Conservation (phyloP, 2,888 invertebrate species). For the Acronicta alni region DNA sequence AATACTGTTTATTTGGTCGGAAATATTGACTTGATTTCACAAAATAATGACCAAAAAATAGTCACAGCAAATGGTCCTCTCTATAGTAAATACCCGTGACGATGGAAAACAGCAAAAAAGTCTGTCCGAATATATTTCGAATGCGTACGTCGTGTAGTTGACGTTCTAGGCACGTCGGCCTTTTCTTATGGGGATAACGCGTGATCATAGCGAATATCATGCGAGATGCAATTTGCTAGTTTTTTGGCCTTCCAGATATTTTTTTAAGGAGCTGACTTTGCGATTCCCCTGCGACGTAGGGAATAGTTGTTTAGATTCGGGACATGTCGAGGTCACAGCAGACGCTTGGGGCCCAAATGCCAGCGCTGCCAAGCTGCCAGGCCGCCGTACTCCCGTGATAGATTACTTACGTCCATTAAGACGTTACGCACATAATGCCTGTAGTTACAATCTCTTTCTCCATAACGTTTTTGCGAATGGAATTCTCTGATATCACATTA, state of each 20-base stretch:
- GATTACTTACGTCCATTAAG: slow-evolving; percentile 60
- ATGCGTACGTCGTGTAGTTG: slow-evolving; percentile 45
- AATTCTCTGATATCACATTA: slow-evolving; percentile 43
- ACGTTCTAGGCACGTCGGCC: slow-evolving; percentile 49
- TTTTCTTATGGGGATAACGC: slow-evolving; percentile 61
- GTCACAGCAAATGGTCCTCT: slow-evolving; percentile 39
- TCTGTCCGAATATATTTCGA: slow-evolving; percentile 42
- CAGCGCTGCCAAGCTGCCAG: slow-evolving; percentile 12
- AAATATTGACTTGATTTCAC: slow-evolving; percentile 41
- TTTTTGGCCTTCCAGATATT: slow-evolving; percentile 56
- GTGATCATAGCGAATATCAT: slow-evolving; percentile 61
- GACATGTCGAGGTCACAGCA: slow-evolving; percentile 51
- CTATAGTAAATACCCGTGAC: slow-evolving; percentile 35
- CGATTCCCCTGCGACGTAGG: slow-evolving; percentile 56
- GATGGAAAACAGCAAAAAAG: slow-evolving; percentile 50
- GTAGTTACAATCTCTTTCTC: slow-evolving; percentile 15
- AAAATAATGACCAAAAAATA: slow-evolving; percentile 56
- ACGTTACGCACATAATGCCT: slow-evolving; percentile 41
- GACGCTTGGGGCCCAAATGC: slow-evolving; percentile 9
- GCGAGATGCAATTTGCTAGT: slow-evolving; percentile 59
- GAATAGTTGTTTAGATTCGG: slow-evolving; percentile 56
- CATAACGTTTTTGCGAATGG: slow-evolving; percentile 34
- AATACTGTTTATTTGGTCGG: slow-evolving; percentile 36
- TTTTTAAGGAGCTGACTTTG: slow-evolving; percentile 49
- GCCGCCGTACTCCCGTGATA: slow-evolving; percentile 44